phyloP scores from a whole-genome alignment of 2,797 vertebrate genomes.

The Dendrocincla fuliginosa region DNA sequence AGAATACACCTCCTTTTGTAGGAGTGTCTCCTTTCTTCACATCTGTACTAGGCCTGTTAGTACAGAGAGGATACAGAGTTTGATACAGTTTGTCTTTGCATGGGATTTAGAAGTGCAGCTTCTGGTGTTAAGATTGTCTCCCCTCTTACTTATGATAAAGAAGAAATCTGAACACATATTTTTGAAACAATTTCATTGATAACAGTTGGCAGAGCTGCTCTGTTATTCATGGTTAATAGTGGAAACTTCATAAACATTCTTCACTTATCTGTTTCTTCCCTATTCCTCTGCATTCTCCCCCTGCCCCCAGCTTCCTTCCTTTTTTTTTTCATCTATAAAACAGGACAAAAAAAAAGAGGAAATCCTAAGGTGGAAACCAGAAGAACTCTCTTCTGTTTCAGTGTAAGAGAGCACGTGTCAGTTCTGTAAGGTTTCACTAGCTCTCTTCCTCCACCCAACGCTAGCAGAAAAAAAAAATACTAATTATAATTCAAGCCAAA shows the following conservation, averaged over 20 bases:
- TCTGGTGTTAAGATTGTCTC: not conserved
- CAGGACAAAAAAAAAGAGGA: slow-evolving; percentile 30
- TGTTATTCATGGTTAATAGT: not conserved
- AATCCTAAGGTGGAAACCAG: slow-evolving; percentile 51
- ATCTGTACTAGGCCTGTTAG: not conserved
- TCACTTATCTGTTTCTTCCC: slow-evolving; percentile 35
- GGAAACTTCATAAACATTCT: slow-evolving; percentile 34
- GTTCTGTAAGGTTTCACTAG: not conserved
- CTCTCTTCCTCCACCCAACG: not conserved
- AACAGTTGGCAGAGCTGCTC: not conserved
- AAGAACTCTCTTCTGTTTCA: not conserved
- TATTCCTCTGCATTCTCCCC: not conserved
- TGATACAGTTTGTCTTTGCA: not conserved
- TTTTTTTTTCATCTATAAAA: not conserved
- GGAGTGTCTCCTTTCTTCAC: not conserved
- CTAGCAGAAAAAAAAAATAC: slow-evolving; percentile 16
- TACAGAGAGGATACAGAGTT: not conserved
- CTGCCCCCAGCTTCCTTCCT: slow-evolving; percentile 40
- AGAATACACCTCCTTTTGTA: not conserved
- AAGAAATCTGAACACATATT: not conserved
- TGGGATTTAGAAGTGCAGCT: not conserved
- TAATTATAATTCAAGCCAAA: slow-evolving; percentile 52
- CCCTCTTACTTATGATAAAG: not conserved
- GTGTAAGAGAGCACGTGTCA: not conserved
- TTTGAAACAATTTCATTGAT: not conserved